A percentile compares a stretch with the other conserved stretches of the same genome.
Conservation (phyloP, 2,113 vertebrate genomes). For the western clawed frog (Xenopus tropicalis) region UCB_Xtro_10.0 CM004448.2:96437001-96437500, state of each 20-base stretch:
- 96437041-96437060: too few relatives aligned
- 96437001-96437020: too few relatives aligned
- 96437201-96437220: background rate
- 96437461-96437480: constrained; percentile 6
- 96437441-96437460: constrained; percentile 30
- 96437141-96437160: background rate
- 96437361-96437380: constrained; percentile 13
- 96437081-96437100: too few relatives aligned
- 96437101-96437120: background rate
- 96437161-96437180: background rate
- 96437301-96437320: background rate
- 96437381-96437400: constrained; percentile 7
- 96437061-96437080: too few relatives aligned
- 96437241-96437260: background rate
- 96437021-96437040: too few relatives aligned
- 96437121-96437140: background rate
- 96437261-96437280: too few relatives aligned
- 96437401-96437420: constrained; percentile 10
- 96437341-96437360: background rate
- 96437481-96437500: background rate
- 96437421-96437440: constrained; percentile 6
- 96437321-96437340: background rate
- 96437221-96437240: background rate
- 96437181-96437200: background rate
- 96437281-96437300: background rate